phyloP scores from a whole-genome alignment of 2,113 vertebrate genomes.

The Corythoichthys haematopterus region DNA sequence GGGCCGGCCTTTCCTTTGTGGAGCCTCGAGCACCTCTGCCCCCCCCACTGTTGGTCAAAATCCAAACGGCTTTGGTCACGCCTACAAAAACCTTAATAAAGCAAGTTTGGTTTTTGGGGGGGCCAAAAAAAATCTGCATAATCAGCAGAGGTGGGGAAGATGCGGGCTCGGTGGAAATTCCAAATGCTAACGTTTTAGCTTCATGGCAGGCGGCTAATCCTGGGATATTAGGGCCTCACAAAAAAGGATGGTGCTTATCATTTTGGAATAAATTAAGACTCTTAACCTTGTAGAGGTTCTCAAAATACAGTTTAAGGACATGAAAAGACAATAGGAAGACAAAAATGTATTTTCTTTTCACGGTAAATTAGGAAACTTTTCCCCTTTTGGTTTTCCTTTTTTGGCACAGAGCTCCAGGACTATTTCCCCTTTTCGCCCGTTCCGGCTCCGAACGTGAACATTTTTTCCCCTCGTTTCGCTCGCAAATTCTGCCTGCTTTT shows the following conservation, averaged over 20 bases:
- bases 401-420: too few relatives aligned
- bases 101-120: background rate
- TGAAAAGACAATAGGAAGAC: background rate
- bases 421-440: too few relatives aligned
- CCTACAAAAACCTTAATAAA: background rate
- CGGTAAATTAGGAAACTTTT: too few relatives aligned
- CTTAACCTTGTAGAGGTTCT: background rate
- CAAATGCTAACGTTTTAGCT: conserved; percentile 30
- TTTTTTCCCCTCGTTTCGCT: too few relatives aligned
- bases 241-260: background rate
- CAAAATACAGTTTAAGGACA: background rate
- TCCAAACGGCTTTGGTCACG: conserved; percentile 25
- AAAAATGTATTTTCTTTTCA: background rate
- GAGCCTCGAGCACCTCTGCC: conserved; percentile 49
- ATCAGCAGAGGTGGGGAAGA: background rate
- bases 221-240: background rate
- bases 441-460: too few relatives aligned
- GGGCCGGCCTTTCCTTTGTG: conserved; percentile 67
- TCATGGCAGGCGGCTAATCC: conserved; percentile 13
- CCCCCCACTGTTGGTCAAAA: conserved; percentile 31
- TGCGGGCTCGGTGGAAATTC: conserved; percentile 22
- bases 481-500: too few relatives aligned
- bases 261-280: background rate
- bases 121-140: conserved; percentile 3
- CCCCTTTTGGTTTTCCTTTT: too few relatives aligned